Evolutionary conservation across 2,888 invertebrate species (phyloP), one percentile per base, ranked within the genome.

Genomic region (Ophioninae sp.): DNA sequence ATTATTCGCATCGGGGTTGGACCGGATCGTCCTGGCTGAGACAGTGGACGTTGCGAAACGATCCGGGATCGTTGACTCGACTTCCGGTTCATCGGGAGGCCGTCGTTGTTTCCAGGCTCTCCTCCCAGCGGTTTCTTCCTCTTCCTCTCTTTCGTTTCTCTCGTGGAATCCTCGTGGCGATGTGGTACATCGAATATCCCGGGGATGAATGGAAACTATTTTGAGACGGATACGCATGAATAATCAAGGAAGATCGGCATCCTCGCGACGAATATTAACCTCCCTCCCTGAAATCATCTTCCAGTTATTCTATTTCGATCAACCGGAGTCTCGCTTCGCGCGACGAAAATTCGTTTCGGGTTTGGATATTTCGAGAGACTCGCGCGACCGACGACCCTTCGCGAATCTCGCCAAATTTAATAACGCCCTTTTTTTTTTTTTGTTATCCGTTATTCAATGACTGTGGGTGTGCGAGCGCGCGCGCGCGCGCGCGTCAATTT

Each of bases 1-100:
- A n/a, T 44, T 10, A 13, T 44, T 76, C 70, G 77, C 73, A n/a
- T 76, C 59, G 37, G 39, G 56, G 69, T 5, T 23, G 50, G 41
- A n/a, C 62, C 64, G 56, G 74, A 64, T 30, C 23, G 67, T 70
- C 50, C 41, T 56, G 56, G 64, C 62, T 21, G 21, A 77, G 77
- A 61, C 39, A 70, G 62, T 39, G 56, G 59, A 50, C 61, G 61
- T 21, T 78, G 69, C 59, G 72, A 68, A 73, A 76, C 67, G 74
- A 65, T 62, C 64, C 70, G 79, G 89, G 90, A 90, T 91, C 91
- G 91, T 91, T 91, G 90, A 91, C 91, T 90, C 86, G 82, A 87
- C 88, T 90, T 91, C 91, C 91, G 90, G 89, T 89, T 88, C 85
- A 88, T 62, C 80, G 72, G 70, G 65, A 61, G 59, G 64, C 77